Evolutionary conservation across 1,140 invertebrate genomes (phyloP), one percentile per base, ranked within the genome.

Genomic region (Leptinotarsa texana): DNA sequence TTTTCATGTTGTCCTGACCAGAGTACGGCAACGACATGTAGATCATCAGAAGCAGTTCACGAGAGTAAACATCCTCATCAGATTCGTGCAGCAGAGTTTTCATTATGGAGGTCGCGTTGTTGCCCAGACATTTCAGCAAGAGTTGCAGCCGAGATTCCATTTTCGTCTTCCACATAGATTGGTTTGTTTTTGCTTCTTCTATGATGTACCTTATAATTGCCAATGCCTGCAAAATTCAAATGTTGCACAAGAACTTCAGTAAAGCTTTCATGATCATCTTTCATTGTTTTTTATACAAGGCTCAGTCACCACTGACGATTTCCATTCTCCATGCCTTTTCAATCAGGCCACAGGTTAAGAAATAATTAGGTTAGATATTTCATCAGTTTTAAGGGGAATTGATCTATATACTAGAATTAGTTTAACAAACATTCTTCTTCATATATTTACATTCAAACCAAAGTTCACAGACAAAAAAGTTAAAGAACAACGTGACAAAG

Each of bases 131-230:
- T 73, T 91, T 90, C 72, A 94, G 87, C 11, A 96, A 80, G 21
- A 96, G 86, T 75, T 90, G 89, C 51, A 94, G 85, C 63, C 93
- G 89, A 1, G 87, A 87, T 83, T 92, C 91, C 82, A 93, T 89
- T 84, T 77, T 86, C 79, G 85, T 78, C 84, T 83, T 65, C 87
- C 81, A 81, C 78, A 86, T 76, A 82, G 80, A 42, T 84, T 76
- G 75, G 82, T 79, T 78, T 85, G 71, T 71, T 83, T 65, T 88
- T 83, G 1, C 90, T 84, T 96, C 95, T 78, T 91, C 88, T 1
- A 96, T 86, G 42, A 96, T 90, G 82, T 94, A 96, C 42, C 91
- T 88, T 0, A 94, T 88, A 18, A 96, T 86, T n/a, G 89, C 88
- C n/a, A 88, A 77, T 65, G 90, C 78, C 83, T 88, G 79, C 2